Evolutionary conservation across 1,140 invertebrate species (phyloP).

Genomic region (Eriocheir sinensis): DNA sequence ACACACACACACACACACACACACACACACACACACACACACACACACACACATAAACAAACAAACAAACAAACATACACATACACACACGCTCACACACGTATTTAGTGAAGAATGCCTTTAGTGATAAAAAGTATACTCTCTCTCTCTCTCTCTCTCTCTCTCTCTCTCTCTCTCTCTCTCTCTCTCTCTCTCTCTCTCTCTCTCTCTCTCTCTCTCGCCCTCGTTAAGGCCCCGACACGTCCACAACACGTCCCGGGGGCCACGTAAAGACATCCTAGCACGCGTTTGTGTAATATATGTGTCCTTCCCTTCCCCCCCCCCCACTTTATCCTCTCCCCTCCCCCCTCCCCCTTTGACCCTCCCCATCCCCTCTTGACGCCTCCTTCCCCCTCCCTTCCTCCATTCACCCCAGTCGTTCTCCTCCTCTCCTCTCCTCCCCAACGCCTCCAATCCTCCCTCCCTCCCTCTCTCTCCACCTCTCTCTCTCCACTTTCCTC

Average conservation of each 20-base stretch:
- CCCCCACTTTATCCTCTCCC: too few species aligned
- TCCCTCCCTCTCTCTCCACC: not conserved
- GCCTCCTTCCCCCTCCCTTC: too few species aligned
- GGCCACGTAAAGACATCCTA: not conserved
- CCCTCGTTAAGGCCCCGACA: not conserved
- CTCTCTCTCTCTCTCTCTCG: not conserved
- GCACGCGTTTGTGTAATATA: slow-evolving; percentile 3
- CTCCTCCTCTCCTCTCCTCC: not conserved
- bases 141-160: not conserved
- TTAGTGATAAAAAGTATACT: too few species aligned
- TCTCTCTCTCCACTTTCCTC: too few species aligned
- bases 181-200: not conserved
- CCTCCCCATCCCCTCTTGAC: too few species aligned
- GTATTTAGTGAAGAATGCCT: too few species aligned
- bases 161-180: not conserved
- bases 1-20: too few species aligned
- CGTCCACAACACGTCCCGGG: not conserved
- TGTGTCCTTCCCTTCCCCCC: not conserved
- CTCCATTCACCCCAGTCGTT: not conserved
- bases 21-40: too few species aligned
- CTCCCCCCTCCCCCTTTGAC: not conserved
- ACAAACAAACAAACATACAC: too few species aligned
- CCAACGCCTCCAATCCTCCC: too few species aligned
- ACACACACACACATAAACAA: too few species aligned
- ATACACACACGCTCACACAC: too few species aligned